Conservation (phyloP, 64 coral and sea anemone species). For the Porites australiensis region DNA sequence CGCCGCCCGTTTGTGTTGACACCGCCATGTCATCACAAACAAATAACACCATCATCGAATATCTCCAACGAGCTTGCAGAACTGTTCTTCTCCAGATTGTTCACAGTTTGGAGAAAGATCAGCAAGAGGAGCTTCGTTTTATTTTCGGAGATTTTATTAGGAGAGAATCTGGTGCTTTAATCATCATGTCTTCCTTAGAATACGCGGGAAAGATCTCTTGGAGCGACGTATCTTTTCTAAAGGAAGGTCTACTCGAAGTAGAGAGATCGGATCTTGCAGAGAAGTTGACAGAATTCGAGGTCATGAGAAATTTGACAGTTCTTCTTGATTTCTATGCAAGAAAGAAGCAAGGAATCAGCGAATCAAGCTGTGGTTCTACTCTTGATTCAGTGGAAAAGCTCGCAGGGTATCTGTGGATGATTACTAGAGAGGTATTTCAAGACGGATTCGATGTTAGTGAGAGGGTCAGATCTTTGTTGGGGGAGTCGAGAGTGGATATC, state of each 20-base stretch:
- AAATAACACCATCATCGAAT: not conserved
- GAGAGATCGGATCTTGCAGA: not conserved
- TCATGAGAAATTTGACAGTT: not conserved
- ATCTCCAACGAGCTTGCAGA: conserved; percentile 2
- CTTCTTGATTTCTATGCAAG: not conserved
- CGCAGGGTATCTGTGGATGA: not conserved
- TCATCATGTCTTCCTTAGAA: not conserved
- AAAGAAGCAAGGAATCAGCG: not conserved
- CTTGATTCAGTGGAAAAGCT: not conserved
- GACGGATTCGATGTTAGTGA: not conserved
- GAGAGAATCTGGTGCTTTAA: not conserved
- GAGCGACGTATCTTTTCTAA: not conserved
- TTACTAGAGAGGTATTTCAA: not conserved
- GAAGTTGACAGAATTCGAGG: not conserved
- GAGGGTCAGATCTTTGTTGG: not conserved
- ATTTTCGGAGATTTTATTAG: not conserved
- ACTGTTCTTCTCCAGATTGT: conserved; percentile 4
- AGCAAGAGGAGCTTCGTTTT: not conserved
- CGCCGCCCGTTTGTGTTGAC: not conserved
- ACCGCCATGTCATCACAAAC: not conserved
- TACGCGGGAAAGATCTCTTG: not conserved
- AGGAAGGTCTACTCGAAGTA: not conserved
- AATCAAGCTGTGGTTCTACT: not conserved
- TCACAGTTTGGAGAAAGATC: not conserved
- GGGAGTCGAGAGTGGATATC: not conserved